A percentile compares a stretch with the other conserved stretches of the same genome.
These are phyloP conservation scores for Cygnus olor DNA, from an alignment of 2,797 vertebrate species.

Conservation along the genomic window DNA sequence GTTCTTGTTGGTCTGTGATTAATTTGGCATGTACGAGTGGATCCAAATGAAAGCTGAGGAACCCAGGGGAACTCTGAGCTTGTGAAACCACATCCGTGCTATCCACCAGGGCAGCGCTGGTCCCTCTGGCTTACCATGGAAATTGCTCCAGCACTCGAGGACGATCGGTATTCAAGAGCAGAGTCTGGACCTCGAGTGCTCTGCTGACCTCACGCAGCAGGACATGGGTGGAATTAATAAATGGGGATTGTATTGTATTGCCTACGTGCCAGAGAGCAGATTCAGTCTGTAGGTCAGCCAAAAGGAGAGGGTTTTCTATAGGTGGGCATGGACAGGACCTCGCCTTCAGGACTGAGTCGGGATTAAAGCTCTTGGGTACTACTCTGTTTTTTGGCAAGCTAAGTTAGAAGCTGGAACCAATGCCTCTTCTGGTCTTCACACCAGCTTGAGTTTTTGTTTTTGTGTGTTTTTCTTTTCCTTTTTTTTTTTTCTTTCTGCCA, in stretches of 20 bases:
- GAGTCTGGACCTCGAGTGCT: background rate
- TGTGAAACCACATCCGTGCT: background rate
- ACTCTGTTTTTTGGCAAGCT: background rate
- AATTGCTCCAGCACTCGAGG: accelerated
- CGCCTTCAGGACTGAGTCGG: background rate
- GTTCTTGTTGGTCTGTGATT: background rate
- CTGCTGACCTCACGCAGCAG: background rate
- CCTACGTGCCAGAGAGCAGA: background rate
- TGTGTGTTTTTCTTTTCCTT: background rate
- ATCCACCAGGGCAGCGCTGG: background rate
- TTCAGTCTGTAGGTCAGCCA: background rate
- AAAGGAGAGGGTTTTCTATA: background rate
- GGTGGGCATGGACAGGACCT: background rate
- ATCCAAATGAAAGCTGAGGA: background rate
- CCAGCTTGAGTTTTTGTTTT: background rate
- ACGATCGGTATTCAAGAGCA: background rate
- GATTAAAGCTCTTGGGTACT: background rate
- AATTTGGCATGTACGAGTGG: background rate
- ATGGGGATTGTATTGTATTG: background rate
- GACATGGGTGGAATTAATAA: background rate
- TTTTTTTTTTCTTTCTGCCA: background rate
- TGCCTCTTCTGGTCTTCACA: background rate
- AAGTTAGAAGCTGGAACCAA: background rate
- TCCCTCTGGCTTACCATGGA: background rate
- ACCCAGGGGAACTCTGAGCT: background rate